Percentiles rank a stretch among this genome's conserved stretches.
Conservation (phyloP, 2,113 vertebrate species). For the Neotoma lepida region DNA sequence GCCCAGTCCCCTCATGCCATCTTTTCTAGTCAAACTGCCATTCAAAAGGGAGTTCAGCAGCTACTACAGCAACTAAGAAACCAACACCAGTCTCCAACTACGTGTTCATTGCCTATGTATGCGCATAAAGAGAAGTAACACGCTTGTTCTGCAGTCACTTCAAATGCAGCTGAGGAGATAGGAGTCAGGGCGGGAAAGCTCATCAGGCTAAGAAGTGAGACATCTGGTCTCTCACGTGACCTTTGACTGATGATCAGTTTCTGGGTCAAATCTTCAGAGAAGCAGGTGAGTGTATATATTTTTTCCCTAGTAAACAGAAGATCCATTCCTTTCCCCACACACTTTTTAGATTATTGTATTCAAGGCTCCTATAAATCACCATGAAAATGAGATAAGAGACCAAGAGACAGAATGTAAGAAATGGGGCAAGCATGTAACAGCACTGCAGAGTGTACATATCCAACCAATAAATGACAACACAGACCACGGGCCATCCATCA, state of each 20-base stretch:
- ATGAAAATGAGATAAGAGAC: conserved; percentile 46
- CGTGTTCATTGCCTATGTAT: not conserved
- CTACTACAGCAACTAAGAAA: not conserved
- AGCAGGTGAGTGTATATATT: conserved; percentile 23
- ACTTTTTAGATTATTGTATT: conserved; percentile 59
- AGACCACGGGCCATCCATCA: not conserved
- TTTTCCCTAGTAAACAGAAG: conserved; percentile 20
- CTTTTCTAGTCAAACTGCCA: not conserved
- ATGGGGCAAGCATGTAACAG: not conserved
- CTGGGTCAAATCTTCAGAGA: conserved; percentile 60
- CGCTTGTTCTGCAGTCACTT: not conserved
- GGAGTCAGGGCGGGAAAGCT: not conserved
- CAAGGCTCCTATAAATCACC: conserved; percentile 55
- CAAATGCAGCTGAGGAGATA: conserved; percentile 11
- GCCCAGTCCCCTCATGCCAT: not conserved
- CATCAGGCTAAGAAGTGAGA: not conserved
- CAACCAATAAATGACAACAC: conserved; percentile 39
- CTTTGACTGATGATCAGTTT: conserved; percentile 7
- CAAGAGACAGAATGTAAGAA: not conserved
- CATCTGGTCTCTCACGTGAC: not conserved
- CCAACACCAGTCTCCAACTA: not conserved
- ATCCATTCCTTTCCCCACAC: not conserved
- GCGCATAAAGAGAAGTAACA: not conserved
- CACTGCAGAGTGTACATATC: not conserved
- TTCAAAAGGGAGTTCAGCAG: not conserved